These are phyloP conservation scores for Xestoiulus laeticollis DNA, from an alignment of 2,888 invertebrate genomes.

Conservation along the genomic window DNA sequence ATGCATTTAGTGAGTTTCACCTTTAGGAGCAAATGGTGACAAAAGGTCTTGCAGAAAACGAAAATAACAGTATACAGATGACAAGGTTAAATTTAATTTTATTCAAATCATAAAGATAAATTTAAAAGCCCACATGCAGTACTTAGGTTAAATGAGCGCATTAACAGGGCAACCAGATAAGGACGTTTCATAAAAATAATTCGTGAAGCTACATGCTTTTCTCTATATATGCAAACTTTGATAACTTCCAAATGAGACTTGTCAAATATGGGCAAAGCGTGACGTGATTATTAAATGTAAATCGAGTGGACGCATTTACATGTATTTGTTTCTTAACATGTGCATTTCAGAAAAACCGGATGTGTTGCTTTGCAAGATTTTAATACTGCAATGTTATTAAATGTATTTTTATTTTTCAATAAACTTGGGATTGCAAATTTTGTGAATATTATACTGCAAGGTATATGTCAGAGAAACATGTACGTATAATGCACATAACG, in stretches of 20 bases:
- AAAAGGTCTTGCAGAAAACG: not conserved
- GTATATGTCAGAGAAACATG: too few relatives aligned
- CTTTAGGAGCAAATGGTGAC: not conserved
- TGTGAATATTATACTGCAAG: too few relatives aligned
- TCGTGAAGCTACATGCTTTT: not conserved
- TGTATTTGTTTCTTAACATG: too few relatives aligned
- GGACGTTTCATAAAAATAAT: not conserved
- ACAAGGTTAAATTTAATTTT: not conserved
- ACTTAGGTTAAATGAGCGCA: not conserved
- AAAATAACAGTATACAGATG: not conserved
- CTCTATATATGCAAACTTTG: not conserved
- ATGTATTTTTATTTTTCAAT: too few relatives aligned
- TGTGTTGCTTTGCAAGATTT: too few relatives aligned
- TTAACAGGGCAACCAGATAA: not conserved
- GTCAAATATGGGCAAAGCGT: not conserved
- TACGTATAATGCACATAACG: too few relatives aligned
- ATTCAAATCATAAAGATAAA: not conserved
- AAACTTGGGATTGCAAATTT: too few relatives aligned
- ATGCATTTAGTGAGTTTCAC: not conserved
- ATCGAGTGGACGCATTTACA: not conserved
- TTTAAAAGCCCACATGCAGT: not conserved
- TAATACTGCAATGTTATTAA: too few relatives aligned
- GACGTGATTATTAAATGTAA: not conserved
- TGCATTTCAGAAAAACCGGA: too few relatives aligned
- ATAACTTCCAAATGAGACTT: not conserved